phyloP scores from a whole-genome alignment of 2,113 vertebrate species.

The Psilopogon haemacephalus region DNA sequence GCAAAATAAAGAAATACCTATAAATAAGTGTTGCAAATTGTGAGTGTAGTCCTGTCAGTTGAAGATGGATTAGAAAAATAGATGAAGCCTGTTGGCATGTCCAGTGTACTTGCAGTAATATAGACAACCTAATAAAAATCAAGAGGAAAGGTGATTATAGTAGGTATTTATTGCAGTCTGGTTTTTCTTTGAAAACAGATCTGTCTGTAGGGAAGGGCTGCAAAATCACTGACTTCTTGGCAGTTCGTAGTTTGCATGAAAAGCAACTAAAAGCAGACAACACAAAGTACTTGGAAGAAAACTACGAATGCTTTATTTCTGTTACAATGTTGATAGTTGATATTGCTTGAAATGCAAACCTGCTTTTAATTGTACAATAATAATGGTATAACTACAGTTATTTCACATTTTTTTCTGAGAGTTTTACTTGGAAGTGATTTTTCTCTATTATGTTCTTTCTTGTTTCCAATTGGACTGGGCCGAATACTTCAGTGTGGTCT shows the following conservation, averaged over 20 bases:
- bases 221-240: conserved; percentile 56
- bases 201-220: conserved; percentile 23
- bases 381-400: conserved; percentile 38
- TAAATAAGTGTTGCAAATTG: conserved; percentile 66
- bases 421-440: conserved; percentile 38
- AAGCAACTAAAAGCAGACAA: conserved; percentile 59
- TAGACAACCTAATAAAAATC: conserved; percentile 60
- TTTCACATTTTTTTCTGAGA: conserved; percentile 51
- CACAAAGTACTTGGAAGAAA: conserved; percentile 70
- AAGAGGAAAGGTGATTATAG: conserved; percentile 20
- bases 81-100: conserved; percentile 21
- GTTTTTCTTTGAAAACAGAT: conserved; percentile 46
- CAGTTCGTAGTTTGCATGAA: conserved; percentile 35
- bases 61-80: conserved; percentile 67
- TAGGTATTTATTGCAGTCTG: conserved; percentile 35
- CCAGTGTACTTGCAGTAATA: conserved; percentile 28
- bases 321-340: conserved; percentile 63
- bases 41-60: conserved; percentile 45
- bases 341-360: conserved; percentile 67
- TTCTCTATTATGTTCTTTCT: conserved; percentile 6
- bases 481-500: conserved; percentile 8
- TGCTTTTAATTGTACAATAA: conserved; percentile 72
- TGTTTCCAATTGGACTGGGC: background rate
- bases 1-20: conserved; percentile 68
- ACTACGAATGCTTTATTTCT: conserved; percentile 68